A percentile compares a stretch with the other conserved stretches of the same genome.
phyloP scores from a whole-genome alignment of 2,888 invertebrate species.

The Chrysotoxum bicinctum region DNA sequence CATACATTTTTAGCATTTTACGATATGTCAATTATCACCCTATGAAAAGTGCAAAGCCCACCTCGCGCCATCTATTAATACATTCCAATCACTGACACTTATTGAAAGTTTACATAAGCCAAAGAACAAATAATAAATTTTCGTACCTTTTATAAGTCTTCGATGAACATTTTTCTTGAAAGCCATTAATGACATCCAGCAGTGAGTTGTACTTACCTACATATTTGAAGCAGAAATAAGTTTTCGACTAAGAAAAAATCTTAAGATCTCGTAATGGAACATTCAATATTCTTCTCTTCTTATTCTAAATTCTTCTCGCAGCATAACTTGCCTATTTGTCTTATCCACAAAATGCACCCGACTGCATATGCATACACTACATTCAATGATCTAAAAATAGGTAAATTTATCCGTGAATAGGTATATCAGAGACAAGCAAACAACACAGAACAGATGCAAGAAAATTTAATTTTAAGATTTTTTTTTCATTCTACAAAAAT shows the following conservation, averaged over 20 bases:
- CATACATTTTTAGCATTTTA: no score
- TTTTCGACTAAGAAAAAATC: neutral
- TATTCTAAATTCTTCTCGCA: constrained; percentile 1
- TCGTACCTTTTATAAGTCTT: no score
- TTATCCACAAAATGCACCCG: constrained; percentile 67
- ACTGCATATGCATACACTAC: constrained; percentile 6
- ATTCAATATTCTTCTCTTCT: neutral
- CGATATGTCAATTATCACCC: no score
- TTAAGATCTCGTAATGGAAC: neutral
- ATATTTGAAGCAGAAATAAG: no score
- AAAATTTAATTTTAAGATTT: constrained; percentile 24
- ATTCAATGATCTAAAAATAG: constrained; percentile 53
- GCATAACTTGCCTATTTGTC: constrained; percentile 40
- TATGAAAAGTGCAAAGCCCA: no score
- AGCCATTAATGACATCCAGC: neutral
- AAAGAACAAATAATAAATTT: no score
- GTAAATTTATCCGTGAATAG: constrained; percentile 62
- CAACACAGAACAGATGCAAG: constrained; percentile 42
- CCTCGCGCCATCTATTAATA: no score
- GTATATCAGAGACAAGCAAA: constrained; percentile 46
- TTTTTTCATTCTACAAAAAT: constrained; percentile 1
- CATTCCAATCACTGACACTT: no score
- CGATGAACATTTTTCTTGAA: neutral
- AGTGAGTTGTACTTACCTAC: neutral
- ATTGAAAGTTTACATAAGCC: no score